Base-by-base conservation (phyloP, 1,140 invertebrate genomes). In the Drosophila navojoa region DNA sequence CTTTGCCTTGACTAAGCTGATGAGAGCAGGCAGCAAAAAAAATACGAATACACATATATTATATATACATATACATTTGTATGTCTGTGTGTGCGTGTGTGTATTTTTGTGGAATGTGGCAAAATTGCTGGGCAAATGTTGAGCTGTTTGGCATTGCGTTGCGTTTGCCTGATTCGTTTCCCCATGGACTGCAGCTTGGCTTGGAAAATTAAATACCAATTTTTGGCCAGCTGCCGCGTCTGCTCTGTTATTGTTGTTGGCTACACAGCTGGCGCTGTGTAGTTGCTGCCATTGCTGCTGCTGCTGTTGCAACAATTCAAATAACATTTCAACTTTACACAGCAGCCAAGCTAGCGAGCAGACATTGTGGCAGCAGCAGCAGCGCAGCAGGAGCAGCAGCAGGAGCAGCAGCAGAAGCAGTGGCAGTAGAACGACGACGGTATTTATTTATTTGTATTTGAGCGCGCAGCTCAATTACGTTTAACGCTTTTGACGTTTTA, bases 161-260 rank as follows among this genome's bases (percentile, higher is more conserved):
- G 52, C 29, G 64, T 42, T 63, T 63, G 57, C 58, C 63, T 64
- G 53, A 53, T 72, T 69, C 71, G 66, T 55, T 79, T 79, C 76
- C 84, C 76, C 10, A 62, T 53, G 84, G 79, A 86, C 76, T 79
- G 82, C 84, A 82, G 82, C 76, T 84, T 84, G 62, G 61, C 77
- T 90, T 89, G 84, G 84, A 80, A 89, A 89, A 89, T 89, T 89
- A 89, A 90, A 89, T 89, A 89, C 80, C 80, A 89, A 90, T 89
- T 84, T 86, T 77, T 79, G 82, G 55, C 67, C 79, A 81, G 66
- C 57, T 86, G 77, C 80, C 54, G 54, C 32, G 60, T 67, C 71
- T 67, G 57, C 57, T 69, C 42, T 71, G 58, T 32, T 71, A 44
- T 53, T 54, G 50, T 70, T 70, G 67, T 70, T 60, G 45, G 66